Base-by-base conservation (phyloP, 2,888 invertebrate genomes). In the Trissoscelio sp. region DNA sequence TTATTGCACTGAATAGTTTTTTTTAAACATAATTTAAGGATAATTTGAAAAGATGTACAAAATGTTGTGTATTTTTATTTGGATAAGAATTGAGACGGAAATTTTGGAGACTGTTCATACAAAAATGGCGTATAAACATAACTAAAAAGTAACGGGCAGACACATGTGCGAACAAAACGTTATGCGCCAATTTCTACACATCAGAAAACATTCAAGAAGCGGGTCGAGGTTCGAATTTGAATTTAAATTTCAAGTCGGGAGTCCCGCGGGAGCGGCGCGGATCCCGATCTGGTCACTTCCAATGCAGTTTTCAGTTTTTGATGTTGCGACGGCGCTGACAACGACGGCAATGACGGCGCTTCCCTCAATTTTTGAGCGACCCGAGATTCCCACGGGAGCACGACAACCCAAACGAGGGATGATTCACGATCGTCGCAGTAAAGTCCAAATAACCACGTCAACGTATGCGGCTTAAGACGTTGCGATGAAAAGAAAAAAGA, bases 291-390 rank as follows among this genome's bases (percentile, higher is more conserved):
- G 90, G 89, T 90, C 90, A 90, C 89, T 88, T 88, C 85, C 85
- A 86, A 89, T 90, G 89, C 89, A 89, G 89, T 90, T 90, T 86
- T 88, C 87, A 84, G 85, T 84, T 84, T 84, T 75, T 82, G 81
- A 81, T 77, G 82, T 73, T 62, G 81, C 79, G 75, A 81, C 79
- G 69, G 66, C 73, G 82, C 70, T 60, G 67, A 83, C 78, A 82
- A 81, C 82, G 84, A 79, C 75, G 69, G 22, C 83, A 83, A 83
- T 77, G 81, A 64, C 80, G 83, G 53, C 58, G 72, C 85, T 88
- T 88, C 86, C 90, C 89, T 91, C 90, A 91, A 91, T 91, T 91
- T 91, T 91, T 91, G 88, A 90, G 85, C 86, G 88, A 80, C 81
- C 77, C 77, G 57, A 48, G 39, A 69, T 81, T 85, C 86, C 84